A percentile compares a stretch with the other conserved stretches of the same genome.
phyloP scores from a whole-genome alignment of 2,113 vertebrate genomes.

The Lates calcarifer region DNA sequence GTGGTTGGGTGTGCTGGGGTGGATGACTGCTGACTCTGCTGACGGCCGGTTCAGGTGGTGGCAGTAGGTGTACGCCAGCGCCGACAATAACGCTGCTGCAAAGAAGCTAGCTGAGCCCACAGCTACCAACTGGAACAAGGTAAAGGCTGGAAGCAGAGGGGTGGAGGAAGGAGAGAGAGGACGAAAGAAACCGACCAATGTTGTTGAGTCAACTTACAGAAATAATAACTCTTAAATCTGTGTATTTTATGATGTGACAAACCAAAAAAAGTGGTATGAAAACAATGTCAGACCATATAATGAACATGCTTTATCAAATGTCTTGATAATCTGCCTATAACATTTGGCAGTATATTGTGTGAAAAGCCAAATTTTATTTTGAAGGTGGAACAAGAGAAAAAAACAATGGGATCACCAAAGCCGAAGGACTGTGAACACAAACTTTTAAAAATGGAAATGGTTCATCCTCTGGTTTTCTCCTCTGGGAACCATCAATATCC shows the following conservation, averaged over 20 bases:
- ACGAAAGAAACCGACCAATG: neutral
- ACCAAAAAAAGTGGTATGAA: too few species aligned
- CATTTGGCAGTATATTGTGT: too few species aligned
- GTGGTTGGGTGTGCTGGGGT: conserved; percentile 96
- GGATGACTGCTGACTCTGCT: conserved; percentile 93
- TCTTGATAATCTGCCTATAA: too few species aligned
- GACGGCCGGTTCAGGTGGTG: conserved; percentile 92
- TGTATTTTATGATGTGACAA: too few species aligned
- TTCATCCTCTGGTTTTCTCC: neutral
- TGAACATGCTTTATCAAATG: too few species aligned
- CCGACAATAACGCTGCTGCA: conserved; percentile 90
- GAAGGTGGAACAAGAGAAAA: too few species aligned
- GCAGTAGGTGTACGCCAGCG: conserved; percentile 91
- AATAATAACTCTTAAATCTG: too few species aligned
- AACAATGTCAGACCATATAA: too few species aligned
- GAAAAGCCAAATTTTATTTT: neutral
- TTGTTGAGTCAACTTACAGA: too few species aligned
- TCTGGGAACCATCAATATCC: neutral
- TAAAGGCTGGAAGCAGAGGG: conserved; percentile 86
- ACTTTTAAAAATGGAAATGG: too few species aligned
- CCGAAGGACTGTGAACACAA: too few species aligned
- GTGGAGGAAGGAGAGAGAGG: neutral
- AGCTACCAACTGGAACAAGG: conserved; percentile 92
- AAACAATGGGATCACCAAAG: too few species aligned
- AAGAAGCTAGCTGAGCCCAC: conserved; percentile 93